Percentiles rank a stretch among this genome's conserved stretches.
Conservation (phyloP, 2,888 invertebrate genomes). For the Ecliptopera silaceata region DNA sequence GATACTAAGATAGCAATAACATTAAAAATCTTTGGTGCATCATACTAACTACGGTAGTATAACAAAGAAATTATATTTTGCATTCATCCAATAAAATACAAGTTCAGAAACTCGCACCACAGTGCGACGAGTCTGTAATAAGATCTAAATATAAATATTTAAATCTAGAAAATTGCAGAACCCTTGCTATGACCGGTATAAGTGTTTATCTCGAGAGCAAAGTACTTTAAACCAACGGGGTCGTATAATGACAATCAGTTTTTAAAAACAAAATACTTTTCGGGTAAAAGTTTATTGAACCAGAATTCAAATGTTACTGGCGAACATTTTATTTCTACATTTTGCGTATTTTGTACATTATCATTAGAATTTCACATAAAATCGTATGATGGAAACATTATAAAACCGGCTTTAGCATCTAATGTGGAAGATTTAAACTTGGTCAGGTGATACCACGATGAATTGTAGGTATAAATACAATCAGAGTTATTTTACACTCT, state of each 20-base stretch:
- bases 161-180: slow-evolving; percentile 20
- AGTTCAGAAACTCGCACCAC: slow-evolving; percentile 3
- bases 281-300: neutral
- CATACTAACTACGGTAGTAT: no score
- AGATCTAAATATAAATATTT: slow-evolving; percentile 23
- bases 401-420: no score
- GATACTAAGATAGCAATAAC: neutral
- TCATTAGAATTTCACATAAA: no score
- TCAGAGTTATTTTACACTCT: no score
- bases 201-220: slow-evolving; percentile 16
- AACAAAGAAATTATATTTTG: neutral
- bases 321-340: no score
- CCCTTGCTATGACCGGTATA: slow-evolving; percentile 14
- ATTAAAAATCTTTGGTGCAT: no score
- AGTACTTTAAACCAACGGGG: slow-evolving; percentile 6
- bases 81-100: neutral
- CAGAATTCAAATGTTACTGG: no score
- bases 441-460: no score
- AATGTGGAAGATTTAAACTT: no score
- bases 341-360: no score
- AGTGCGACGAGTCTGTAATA: slow-evolving; percentile 3
- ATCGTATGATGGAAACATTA: no score
- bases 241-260: slow-evolving; percentile 6
- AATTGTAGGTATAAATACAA: no score
- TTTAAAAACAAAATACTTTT: neutral